Evolutionary conservation across 2,113 vertebrate genomes (phyloP).

Genomic region (Hassar affinis): DNA sequence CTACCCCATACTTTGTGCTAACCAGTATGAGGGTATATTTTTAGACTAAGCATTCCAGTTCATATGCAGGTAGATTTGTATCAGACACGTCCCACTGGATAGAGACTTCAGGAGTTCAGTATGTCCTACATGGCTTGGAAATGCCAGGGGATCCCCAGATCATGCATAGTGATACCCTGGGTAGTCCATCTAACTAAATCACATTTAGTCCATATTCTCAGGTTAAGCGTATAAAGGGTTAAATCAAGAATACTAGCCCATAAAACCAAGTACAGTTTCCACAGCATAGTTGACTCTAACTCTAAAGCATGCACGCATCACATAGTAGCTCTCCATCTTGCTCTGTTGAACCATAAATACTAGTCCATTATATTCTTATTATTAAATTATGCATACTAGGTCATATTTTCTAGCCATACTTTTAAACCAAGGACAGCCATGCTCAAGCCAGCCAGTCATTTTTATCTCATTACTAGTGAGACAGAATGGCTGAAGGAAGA

Average conservation of each 20-base stretch:
- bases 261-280: neutral
- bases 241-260: neutral
- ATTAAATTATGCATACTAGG: neutral
- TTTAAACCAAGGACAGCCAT: neutral
- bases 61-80: neutral
- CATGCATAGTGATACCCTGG: neutral
- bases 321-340: neutral
- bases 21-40: neutral
- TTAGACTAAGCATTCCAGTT: neutral
- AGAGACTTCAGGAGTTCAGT: neutral
- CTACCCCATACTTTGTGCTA: neutral
- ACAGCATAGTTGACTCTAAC: neutral
- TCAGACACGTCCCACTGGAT: neutral
- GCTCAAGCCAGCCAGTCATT: neutral
- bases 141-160: neutral
- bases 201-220: neutral
- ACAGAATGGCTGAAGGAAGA: neutral
- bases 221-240: neutral
- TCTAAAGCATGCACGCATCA: neutral
- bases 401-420: neutral
- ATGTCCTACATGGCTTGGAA: neutral
- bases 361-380: neutral
- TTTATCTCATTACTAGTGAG: slow-evolving; percentile 16
- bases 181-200: neutral
- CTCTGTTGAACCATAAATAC: neutral